Percentiles rank a stretch among this genome's conserved stretches.
These are phyloP conservation scores for Tursiops truncatus DNA, from an alignment of 2,113 vertebrate genomes.

Conservation along the genomic window DNA sequence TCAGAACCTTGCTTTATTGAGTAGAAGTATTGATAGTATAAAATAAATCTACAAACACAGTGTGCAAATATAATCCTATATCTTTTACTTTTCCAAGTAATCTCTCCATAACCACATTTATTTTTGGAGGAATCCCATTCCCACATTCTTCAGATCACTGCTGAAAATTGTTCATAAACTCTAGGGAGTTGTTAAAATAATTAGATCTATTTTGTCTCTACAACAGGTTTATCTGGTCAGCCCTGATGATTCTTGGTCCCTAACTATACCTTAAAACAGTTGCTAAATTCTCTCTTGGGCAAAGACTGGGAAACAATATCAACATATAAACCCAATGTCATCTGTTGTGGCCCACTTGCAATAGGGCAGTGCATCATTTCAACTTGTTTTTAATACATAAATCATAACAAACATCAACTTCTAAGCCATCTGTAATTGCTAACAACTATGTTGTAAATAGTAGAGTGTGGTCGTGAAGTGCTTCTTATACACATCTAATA, in stretches of 20 bases:
- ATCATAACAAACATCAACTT: neutral
- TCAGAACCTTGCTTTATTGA: neutral
- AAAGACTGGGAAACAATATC: neutral
- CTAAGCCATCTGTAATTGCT: neutral
- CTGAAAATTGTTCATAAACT: neutral
- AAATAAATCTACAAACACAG: neutral
- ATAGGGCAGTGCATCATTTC: neutral
- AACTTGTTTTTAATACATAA: neutral
- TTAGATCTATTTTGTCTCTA: neutral
- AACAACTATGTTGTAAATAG: neutral
- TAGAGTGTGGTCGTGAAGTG: neutral
- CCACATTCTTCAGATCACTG: neutral
- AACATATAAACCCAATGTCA: neutral
- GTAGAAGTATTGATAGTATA: neutral
- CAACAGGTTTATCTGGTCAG: neutral
- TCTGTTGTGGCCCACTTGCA: neutral
- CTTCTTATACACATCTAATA: no score
- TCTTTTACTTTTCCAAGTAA: neutral
- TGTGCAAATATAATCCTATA: neutral
- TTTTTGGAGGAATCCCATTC: neutral
- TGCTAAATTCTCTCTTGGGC: neutral
- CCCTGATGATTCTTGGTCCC: neutral
- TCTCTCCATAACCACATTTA: neutral
- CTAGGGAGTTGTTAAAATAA: neutral
- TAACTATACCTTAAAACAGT: neutral